Base-by-base conservation (phyloP, 2,888 invertebrate species). In the Teinopalpus imperialis region DNA sequence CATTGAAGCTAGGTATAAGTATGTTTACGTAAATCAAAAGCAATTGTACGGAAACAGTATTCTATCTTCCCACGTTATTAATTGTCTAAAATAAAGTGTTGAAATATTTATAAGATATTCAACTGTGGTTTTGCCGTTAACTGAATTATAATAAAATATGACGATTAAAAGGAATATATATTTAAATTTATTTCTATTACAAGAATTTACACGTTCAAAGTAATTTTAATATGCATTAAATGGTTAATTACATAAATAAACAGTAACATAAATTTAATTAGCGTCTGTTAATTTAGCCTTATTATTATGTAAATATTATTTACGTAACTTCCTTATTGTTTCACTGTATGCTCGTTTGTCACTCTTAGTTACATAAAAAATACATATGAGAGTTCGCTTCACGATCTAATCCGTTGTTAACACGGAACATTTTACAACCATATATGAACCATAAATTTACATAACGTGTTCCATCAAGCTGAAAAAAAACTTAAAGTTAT, bases 61-160 rank as follows among this genome's bases (percentile, higher is more conserved):
- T n/a, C n/a, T n/a, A n/a, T 18, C 21, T 1, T 12, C 34, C 12
- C 21, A 21, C 12, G 12, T 12, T 34, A 21, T 34, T 34, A 21
- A 34, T 34, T 34, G 21, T 34, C 21, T 13, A 34, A 21, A 34
- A n/a, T 34, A n/a, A 34, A 34, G 34, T 21, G 34, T 34, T 34
- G 34, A 34, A 21, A 34, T 34, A 13, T 29, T 29, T n/a, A 27
- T 27, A 7, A 30, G 30, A 30, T 30, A 40, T 40, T 21, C 13
- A 30, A 21, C 20, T n/a, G 8, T 10, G 30, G 21, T 30, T 29
- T 27, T 18, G 16, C 13, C 21, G 23, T 21, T 29, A 40, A 40
- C 27, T 14, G 27, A 27, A 27, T 23, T 30, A 12, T 10, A 18
- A 39, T 39, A 39, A 39, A 39, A 29, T 39, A 29, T 39, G 12